Evolutionary conservation across 1,140 invertebrate genomes (phyloP).

Genomic region (Drosophila bipectinata): DNA sequence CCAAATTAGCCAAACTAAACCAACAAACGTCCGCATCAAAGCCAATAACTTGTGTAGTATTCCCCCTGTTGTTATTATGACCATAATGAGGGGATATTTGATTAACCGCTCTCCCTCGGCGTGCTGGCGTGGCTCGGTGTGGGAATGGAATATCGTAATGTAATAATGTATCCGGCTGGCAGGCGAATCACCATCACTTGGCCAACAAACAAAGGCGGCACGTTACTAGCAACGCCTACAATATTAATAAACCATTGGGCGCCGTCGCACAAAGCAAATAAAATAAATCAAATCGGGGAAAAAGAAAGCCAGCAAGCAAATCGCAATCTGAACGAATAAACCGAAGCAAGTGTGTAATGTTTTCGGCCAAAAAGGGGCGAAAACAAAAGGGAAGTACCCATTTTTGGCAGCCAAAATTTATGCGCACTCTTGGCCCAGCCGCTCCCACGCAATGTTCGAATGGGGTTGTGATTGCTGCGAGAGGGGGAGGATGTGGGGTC

Average conservation of each 20-base stretch:
- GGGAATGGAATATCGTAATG: constrained; percentile 52
- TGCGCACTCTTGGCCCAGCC: constrained; percentile 59
- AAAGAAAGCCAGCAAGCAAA: constrained; percentile 74
- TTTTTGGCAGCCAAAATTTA: constrained; percentile 72
- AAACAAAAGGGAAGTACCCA: constrained; percentile 60
- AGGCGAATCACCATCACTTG: constrained; percentile 55
- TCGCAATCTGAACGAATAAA: constrained; percentile 59
- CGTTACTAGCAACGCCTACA: constrained; percentile 69
- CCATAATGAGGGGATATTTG: constrained; percentile 51
- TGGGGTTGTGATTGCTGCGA: constrained; percentile 12
- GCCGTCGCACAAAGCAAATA: constrained; percentile 83
- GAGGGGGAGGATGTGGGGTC: background rate
- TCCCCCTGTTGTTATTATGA: constrained; percentile 31
- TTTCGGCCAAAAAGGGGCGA: constrained; percentile 1
- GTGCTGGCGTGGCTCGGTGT: constrained; percentile 12
- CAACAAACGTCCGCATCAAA: background rate
- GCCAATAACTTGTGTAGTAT: constrained; percentile 3
- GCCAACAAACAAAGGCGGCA: constrained; percentile 50
- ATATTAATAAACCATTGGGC: constrained; percentile 78
- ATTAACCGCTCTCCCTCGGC: constrained; percentile 53
- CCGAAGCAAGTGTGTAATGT: constrained; percentile 57
- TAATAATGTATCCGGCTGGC: constrained; percentile 49
- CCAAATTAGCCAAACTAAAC: constrained; percentile 24
- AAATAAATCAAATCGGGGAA: constrained; percentile 82
- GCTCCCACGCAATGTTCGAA: constrained; percentile 58